Evolutionary conservation across 1,140 invertebrate species (phyloP).

Genomic region (Lordiphosa clarofinis): DNA sequence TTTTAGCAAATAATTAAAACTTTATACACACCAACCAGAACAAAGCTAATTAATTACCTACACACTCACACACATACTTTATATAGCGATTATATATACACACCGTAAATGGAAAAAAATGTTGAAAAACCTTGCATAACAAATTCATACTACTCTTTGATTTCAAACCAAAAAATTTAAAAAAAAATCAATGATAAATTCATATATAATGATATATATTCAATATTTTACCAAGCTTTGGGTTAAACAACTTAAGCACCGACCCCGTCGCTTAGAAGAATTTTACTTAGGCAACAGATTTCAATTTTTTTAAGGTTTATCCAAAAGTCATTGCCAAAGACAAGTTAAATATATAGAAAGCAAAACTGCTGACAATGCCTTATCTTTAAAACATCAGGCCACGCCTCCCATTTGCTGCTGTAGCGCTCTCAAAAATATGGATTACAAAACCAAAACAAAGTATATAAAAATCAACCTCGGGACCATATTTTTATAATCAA

Average conservation of each 20-base stretch:
- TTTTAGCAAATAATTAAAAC: conserved; percentile 57
- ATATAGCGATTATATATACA: conserved; percentile 44
- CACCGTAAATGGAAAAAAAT: conserved; percentile 53
- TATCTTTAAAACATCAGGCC: conserved; percentile 10
- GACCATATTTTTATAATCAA: conserved; percentile 79
- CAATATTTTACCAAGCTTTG: conserved; percentile 71
- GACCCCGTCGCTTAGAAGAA: conserved; percentile 4
- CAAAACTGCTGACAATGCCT: conserved; percentile 12
- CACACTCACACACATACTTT: conserved; percentile 30
- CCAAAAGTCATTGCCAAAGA: conserved; percentile 51
- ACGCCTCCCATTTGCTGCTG: conserved; percentile 30
- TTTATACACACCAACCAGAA: conserved; percentile 43
- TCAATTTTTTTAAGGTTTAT: conserved; percentile 20
- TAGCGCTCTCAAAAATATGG: conserved; percentile 27
- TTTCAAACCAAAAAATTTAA: conserved; percentile 61
- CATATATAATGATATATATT: conserved; percentile 54
- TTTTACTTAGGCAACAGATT: background rate
- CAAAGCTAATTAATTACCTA: conserved; percentile 67
- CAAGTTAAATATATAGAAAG: conserved; percentile 23
- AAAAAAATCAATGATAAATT: conserved; percentile 27
- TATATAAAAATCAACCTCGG: conserved; percentile 58
- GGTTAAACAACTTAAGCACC: conserved; percentile 46
- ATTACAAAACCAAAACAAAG: conserved; percentile 2
- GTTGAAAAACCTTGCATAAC: conserved; percentile 79
- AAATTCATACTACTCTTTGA: conserved; percentile 79